Evolutionary conservation across 35 echinoderm and acorn worm species (phyloP), one percentile per base, ranked within the genome.

Genomic region (Stichopus chloronotus): DNA sequence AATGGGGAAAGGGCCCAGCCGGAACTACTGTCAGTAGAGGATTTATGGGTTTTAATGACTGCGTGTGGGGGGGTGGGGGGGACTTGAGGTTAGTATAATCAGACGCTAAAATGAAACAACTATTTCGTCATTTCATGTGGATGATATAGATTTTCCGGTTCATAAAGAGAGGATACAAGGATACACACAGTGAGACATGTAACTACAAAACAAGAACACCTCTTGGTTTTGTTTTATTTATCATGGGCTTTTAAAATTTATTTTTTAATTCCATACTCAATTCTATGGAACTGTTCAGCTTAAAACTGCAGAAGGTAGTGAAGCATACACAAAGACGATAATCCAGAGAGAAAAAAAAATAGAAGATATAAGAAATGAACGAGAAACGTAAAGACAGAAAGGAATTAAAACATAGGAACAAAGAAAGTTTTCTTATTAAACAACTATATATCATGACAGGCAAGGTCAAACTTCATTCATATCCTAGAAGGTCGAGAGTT

Each of bases 221-320:
- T 43, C 30, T 43, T 43, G 30, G 30, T 43, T 43, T 43, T 43
- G 30, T 43, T 11, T 22, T 8, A 69, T 30, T 63, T 88, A 56
- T 19, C 54, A 63, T 88, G 86, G 86, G 86, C 86, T 58, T 88
- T 88, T 88, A 88, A 30, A 88, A 88, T 88, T 60, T 88, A 88
- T 88, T 88, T 88, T 43, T 88, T 88, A 88, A 55, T 88, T 88
- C 86, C 86, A 88, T 88, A 88, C 52, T 85, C 9, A 85, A 69
- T n/a, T 17, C 7, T 88, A 88, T 60, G 86, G 61, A 88, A 63
- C 24, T 60, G 86, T 88, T 88, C 86, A 58, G 86, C 57, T 68
- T 63, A 24, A 23, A 68, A 24, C 53, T 87, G 57, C 85, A 87
- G 56, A 68, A 87, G 85, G 23, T 54, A 52, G 25, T 57, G 22